Evolutionary conservation across 1,140 invertebrate species (phyloP), one percentile per base, ranked within the genome.

Genomic region (Pemphigus obesinymphae): DNA sequence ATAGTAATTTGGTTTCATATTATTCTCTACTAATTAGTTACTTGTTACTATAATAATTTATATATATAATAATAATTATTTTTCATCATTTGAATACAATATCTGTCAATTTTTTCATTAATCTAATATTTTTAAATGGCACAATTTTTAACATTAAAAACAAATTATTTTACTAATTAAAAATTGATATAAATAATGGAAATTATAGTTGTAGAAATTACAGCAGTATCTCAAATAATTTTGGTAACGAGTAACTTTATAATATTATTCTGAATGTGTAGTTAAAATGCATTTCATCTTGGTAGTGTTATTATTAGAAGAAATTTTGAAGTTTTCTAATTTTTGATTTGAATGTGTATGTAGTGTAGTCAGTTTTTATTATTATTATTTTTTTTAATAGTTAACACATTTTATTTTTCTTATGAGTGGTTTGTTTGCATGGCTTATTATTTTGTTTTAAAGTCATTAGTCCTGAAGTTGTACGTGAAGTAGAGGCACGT

Each of bases 401-500:
- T 89, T 89, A 89, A 85, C 88, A 88, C 83, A 82, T 85, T 83
- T 84, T 83, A 82, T 70, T 82, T 58, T 80, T 34, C 50, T 50
- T 68, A 83, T 43, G 40, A 50, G 83, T 83, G 63, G 82, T 83
- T 85, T 83, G 83, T 84, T 45, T 82, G 55, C 58, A 76, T 76
- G 55, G 37, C 34, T 82, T 86, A 85, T 85, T 83, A 68, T 84
- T 63, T 84, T 84, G 76, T 80, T 84, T 84, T 66, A 84, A 88
- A 95, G 94, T 94, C 85, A 94, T 95, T 88, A 94, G 93, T 87
- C 93, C 93, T 83, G 93, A 96, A 87, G 88, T 95, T 86, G 91
- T 95, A 84, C 91, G 93, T 89, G 94, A 95, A 87, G 94, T 95
- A 82, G 94, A 95, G 89, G 92, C 92, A 86, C 90, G 94, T 86